phyloP scores from a whole-genome alignment of 2,797 vertebrate species.

The Amblyopsis hoosieri region DNA sequence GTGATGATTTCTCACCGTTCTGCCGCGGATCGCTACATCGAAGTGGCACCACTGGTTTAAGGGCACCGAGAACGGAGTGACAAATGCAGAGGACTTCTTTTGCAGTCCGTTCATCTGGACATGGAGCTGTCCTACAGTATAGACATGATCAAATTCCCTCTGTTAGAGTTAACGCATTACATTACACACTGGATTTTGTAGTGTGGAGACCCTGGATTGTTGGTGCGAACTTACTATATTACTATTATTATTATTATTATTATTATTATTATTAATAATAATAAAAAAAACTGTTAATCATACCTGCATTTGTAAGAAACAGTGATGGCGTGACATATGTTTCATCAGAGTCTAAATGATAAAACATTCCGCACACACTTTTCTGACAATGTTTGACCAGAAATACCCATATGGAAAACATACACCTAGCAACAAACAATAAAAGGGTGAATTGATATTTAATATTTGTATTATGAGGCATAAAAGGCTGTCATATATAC shows the following conservation, averaged over 20 bases:
- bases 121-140: constrained; percentile 72
- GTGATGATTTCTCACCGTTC: constrained; percentile 56
- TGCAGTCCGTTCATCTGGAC: constrained; percentile 68
- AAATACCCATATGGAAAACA: constrained; percentile 77
- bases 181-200: not conserved
- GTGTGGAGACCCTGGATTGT: not conserved
- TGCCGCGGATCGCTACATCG: constrained; percentile 57
- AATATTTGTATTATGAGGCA: not conserved
- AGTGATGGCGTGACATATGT: constrained; percentile 72
- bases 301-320: constrained; percentile 75
- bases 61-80: constrained; percentile 66
- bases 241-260: too few relatives aligned
- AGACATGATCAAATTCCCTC: too few relatives aligned
- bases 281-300: not conserved
- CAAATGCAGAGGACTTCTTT: constrained; percentile 65
- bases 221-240: too few relatives aligned
- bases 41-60: constrained; percentile 76
- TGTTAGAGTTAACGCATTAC: not conserved
- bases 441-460: not conserved
- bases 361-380: constrained; percentile 68
- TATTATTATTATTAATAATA: too few relatives aligned
- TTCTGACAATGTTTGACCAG: constrained; percentile 62
- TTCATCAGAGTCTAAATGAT: constrained; percentile 68
- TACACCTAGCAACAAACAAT: constrained; percentile 63
- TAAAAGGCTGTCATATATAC: not conserved